A percentile compares a stretch with the other conserved stretches of the same genome.
These are phyloP conservation scores for Astreopora myriophthalma DNA, from an alignment of 64 coral and sea anemone species.

Conservation along the genomic window DNA sequence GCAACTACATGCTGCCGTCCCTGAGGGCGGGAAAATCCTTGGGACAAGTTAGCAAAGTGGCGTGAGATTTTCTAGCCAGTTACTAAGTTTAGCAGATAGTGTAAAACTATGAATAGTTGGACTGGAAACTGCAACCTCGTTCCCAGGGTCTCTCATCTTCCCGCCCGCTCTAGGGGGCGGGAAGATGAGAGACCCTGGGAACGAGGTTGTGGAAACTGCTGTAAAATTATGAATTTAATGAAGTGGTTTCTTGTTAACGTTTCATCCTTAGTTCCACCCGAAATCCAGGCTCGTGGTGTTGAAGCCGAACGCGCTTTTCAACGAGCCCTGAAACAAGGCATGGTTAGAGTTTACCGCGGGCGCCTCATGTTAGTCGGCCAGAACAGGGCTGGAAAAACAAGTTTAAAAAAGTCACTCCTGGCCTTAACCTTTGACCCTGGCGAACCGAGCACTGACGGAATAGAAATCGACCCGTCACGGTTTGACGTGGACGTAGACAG, in stretches of 20 bases:
- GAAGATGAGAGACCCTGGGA: too few relatives aligned
- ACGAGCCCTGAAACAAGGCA: conserved; percentile 21
- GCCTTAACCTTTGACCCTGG: conserved; percentile 45
- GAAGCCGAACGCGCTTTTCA: conserved; percentile 20
- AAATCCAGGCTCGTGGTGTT: conserved; percentile 45
- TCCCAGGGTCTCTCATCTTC: too few relatives aligned
- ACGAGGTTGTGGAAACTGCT: background rate
- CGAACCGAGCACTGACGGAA: conserved; percentile 53
- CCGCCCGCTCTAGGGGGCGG: too few relatives aligned
- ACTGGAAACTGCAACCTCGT: too few relatives aligned
- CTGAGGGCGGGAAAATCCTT: too few relatives aligned
- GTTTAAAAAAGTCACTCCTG: conserved; percentile 71
- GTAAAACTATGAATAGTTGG: too few relatives aligned
- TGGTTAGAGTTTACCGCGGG: conserved; percentile 18
- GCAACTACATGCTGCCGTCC: too few relatives aligned
- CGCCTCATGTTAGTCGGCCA: conserved; percentile 54
- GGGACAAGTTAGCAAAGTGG: too few relatives aligned
- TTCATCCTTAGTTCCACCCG: conserved; percentile 5
- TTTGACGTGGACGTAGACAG: conserved; percentile 47
- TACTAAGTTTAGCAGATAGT: too few relatives aligned
- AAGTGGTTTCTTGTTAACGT: background rate
- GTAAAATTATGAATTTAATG: background rate
- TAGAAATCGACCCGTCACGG: conserved; percentile 64
- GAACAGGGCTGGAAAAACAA: conserved; percentile 67
- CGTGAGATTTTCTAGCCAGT: too few relatives aligned